Percentiles rank a stretch among this genome's conserved stretches.
phyloP scores from a whole-genome alignment of 1,140 invertebrate genomes.

The Magallana gigas region DNA sequence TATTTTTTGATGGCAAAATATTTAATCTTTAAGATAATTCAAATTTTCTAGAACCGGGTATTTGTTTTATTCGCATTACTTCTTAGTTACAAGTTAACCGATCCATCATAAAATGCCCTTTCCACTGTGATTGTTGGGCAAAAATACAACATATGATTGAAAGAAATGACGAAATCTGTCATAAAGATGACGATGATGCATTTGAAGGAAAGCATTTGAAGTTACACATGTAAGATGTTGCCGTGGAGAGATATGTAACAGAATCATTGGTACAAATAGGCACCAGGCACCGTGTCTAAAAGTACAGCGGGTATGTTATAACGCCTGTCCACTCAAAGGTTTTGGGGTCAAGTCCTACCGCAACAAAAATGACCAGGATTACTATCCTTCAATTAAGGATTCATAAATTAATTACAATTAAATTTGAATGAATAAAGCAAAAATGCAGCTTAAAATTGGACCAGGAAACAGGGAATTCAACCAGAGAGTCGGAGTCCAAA shows the following conservation, averaged over 20 bases:
- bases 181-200: not conserved
- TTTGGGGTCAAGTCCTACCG: not conserved
- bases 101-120: no score
- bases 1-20: no score
- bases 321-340: not conserved
- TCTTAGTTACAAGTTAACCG: no score
- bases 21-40: no score
- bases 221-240: not conserved
- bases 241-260: not conserved
- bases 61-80: no score
- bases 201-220: not conserved
- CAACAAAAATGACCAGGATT: not conserved
- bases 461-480: no score
- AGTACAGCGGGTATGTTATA: not conserved
- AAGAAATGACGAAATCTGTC: not conserved
- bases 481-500: no score
- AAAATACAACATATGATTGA: not conserved
- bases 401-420: not conserved
- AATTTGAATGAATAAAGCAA: not conserved
- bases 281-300: not conserved
- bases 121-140: no score
- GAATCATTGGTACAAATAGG: not conserved
- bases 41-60: no score
- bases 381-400: no score
- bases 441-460: not conserved